Evolutionary conservation across 2,113 vertebrate genomes (phyloP), one percentile per base, ranked within the genome.

Genomic region (Centropus bengalensis): DNA sequence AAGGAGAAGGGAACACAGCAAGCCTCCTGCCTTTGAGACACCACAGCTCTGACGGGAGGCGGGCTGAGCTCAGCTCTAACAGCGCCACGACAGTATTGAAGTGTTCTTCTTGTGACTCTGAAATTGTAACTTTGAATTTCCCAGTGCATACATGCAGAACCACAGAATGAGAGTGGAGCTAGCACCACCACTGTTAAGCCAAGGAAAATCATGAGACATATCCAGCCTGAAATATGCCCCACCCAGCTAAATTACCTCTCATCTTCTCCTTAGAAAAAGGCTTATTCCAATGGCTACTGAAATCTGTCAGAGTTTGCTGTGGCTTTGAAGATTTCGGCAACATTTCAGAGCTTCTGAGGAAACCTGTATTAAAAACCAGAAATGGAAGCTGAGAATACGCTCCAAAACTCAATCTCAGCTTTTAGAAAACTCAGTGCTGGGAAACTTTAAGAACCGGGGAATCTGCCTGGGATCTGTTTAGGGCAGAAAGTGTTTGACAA

Each of bases 11-110:
- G 36, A 54, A 52, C 26, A 42, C n/a, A 69, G 49, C 14, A 59
- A 80, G 23, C 13, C 66, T 44, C n/a, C 60, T 42, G 67, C 23
- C 28, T 49, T 44, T 49, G 16, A 47, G 62, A 32, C 21, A 75
- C 22, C 30, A 47, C 55, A 84, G 44, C 59, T 33, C 33, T 27
- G 40, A 52, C 0, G 2, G 33, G 27, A 45, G 32, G 21, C n/a
- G 52, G 49, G 51, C 28, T 36, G 75, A 16, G 33, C 36, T 89
- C 52, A 33, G 27, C 22, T 44, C 40, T 67, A 74, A 51, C 2
- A 19, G 21, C 40, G 38, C 40, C 12, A 7, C 1, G 0, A 52
- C 2, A 59, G 15, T 10, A 84, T 14, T 33, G n/a, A 2, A 38
- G 52, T 30, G 54, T 69, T 67, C 38, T 58, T 82, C 54, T 38